Evolutionary conservation across 1,140 invertebrate genomes (phyloP), one percentile per base, ranked within the genome.

Genomic region (Heterodera schachtii): DNA sequence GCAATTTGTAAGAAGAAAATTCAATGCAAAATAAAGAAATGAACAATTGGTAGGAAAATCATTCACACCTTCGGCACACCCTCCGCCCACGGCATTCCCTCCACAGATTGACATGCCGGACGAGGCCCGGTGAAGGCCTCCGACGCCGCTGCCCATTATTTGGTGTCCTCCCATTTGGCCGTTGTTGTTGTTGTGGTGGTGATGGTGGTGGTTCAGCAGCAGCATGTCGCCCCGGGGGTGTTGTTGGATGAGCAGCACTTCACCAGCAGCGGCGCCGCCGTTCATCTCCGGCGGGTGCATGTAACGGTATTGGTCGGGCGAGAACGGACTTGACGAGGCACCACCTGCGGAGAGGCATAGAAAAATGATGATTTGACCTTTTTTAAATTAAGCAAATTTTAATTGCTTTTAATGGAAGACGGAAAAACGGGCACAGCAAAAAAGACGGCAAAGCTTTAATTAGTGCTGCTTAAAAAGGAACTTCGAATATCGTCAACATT

Each of bases 311-410:
- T 87, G 82, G 43, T 87, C 86, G 31, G 86, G 86, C 3, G 87
- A 88, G 71, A 84, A 88, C n/a, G 87, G 87, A 47, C 83, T 80
- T 43, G 84, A 87, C 31, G 87, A 89, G n/a, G 75, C 84, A 9
- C 69, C 79, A 31, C 81, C 78, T 43, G 79, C 60, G 46, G n/a
- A n/a, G n/a, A n/a, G n/a, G n/a, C n/a, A n/a, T n/a, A n/a, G n/a
- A n/a, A n/a, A n/a, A n/a, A n/a, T n/a, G n/a, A n/a, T n/a, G n/a
- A n/a, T n/a, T n/a, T n/a, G n/a, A n/a, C n/a, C n/a, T n/a, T n/a
- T n/a, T n/a, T n/a, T n/a, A n/a, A n/a, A n/a, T n/a, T n/a, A n/a
- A n/a, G n/a, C n/a, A n/a, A n/a, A n/a, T n/a, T n/a, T n/a, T n/a
- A n/a, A n/a, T n/a, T n/a, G n/a, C n/a, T n/a, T n/a, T n/a, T n/a